A percentile compares a stretch with the other conserved stretches of the same genome.
Evolutionary conservation across 2,888 invertebrate genomes (phyloP).

Genomic region (Balanococcus diminutus): DNA sequence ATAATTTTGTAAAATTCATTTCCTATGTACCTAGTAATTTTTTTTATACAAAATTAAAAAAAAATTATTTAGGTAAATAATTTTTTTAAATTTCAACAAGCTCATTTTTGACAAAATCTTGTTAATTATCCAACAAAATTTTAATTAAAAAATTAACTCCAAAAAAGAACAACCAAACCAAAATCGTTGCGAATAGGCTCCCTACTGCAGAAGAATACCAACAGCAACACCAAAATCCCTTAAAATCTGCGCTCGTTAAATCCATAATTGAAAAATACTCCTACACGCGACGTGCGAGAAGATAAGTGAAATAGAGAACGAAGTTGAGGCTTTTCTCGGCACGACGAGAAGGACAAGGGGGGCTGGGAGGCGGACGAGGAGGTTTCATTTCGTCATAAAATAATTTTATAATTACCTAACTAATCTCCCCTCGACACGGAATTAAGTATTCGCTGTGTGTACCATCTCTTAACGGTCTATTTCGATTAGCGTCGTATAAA

Average conservation of each 20-base stretch:
- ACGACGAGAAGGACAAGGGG: not conserved
- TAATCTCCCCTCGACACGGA: not conserved
- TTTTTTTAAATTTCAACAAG: too few species aligned
- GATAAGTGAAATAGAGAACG: constrained; percentile 1
- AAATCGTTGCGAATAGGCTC: too few species aligned
- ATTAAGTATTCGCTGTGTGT: constrained; percentile 4
- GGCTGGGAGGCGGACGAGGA: not conserved
- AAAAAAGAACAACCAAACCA: too few species aligned
- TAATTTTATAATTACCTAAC: constrained; percentile 8
- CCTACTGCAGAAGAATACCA: too few species aligned
- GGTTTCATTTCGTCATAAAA: not conserved
- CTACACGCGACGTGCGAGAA: not conserved
- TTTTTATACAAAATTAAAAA: too few species aligned
- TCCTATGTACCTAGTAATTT: too few species aligned
- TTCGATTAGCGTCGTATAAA: constrained; percentile 16
- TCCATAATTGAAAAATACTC: not conserved
- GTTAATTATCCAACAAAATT: too few species aligned
- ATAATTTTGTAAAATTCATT: too few species aligned
- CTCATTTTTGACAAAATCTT: too few species aligned
- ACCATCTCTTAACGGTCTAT: constrained; percentile 15
- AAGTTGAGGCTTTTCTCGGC: not conserved
- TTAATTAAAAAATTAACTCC: too few species aligned
- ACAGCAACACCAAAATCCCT: not conserved
- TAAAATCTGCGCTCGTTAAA: not conserved
- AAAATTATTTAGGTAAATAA: too few species aligned